phyloP scores from a whole-genome alignment of 2,888 invertebrate genomes.

The Sclerodermus sp. region DNA sequence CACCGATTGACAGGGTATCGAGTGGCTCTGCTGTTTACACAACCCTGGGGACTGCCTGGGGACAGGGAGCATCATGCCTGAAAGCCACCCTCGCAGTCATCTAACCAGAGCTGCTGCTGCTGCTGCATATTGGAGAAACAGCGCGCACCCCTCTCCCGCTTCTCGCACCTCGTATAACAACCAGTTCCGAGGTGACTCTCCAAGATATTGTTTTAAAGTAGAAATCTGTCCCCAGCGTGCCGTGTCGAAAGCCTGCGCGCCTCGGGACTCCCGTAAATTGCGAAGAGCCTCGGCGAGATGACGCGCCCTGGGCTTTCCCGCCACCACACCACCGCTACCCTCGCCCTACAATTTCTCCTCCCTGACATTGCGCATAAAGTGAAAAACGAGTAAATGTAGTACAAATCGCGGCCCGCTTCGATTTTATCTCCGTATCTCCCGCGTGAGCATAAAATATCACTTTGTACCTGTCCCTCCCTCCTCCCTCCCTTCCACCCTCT shows the following conservation, averaged over 20 bases:
- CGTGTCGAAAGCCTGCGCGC: slow-evolving; percentile 25
- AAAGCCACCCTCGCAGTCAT: slow-evolving; percentile 31
- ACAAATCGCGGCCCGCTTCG: too few species aligned
- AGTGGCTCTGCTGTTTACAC: slow-evolving; percentile 49
- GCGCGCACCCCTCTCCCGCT: slow-evolving; percentile 16
- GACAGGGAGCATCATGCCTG: slow-evolving; percentile 24
- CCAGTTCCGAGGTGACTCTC: slow-evolving; percentile 23
- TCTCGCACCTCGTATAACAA: slow-evolving; percentile 10
- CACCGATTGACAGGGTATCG: slow-evolving; percentile 44
- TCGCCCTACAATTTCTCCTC: too few species aligned
- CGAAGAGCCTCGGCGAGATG: slow-evolving; percentile 22
- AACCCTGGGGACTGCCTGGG: slow-evolving; percentile 41
- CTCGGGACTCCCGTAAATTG: slow-evolving; percentile 40
- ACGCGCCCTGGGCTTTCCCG: slow-evolving; percentile 14
- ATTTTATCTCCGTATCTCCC: too few species aligned
- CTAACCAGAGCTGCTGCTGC: slow-evolving; percentile 25
- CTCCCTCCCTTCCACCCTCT: too few species aligned
- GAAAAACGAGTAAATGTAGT: too few species aligned
- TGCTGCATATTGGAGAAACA: slow-evolving; percentile 44
- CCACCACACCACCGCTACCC: slow-evolving; percentile 8
- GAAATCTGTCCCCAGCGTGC: slow-evolving; percentile 51
- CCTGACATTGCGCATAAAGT: too few species aligned
- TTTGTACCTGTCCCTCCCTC: too few species aligned
- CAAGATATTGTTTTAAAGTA: slow-evolving; percentile 53
- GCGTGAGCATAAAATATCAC: too few species aligned